These are phyloP conservation scores for Dryoscopus gambensis DNA, from an alignment of 2,113 vertebrate species.

Conservation along the genomic window DNA sequence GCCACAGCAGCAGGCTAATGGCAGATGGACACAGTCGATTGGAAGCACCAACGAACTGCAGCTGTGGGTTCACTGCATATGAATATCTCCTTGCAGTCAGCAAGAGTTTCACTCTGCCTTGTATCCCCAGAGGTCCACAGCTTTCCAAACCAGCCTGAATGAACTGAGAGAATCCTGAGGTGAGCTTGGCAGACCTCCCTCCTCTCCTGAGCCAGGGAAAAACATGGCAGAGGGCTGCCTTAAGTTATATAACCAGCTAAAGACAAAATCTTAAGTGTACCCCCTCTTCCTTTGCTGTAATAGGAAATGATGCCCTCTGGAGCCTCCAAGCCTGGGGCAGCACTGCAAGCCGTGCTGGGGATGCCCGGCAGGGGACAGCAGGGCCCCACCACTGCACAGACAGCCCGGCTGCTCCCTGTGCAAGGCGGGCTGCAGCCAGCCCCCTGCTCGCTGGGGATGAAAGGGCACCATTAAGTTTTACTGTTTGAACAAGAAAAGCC, in stretches of 20 bases:
- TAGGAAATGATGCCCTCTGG: not conserved
- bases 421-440: not conserved
- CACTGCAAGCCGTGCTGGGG: not conserved
- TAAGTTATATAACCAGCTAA: not conserved
- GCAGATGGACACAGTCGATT: not conserved
- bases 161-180: not conserved
- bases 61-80: not conserved
- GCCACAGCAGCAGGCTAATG: not conserved
- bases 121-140: not conserved
- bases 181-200: not conserved
- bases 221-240: not conserved
- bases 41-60: not conserved
- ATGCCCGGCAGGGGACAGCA: constrained; percentile 43
- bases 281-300: not conserved
- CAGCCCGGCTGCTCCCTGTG: not conserved
- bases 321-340: not conserved
- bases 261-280: not conserved
- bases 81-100: not conserved
- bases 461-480: not conserved
- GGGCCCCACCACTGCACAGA: not conserved
- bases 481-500: not conserved
- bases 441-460: not conserved
- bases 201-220: not conserved
- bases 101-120: not conserved
- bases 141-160: not conserved